Evolutionary conservation across 1,140 invertebrate genomes (phyloP).

Genomic region (Nasonia giraulti): DNA sequence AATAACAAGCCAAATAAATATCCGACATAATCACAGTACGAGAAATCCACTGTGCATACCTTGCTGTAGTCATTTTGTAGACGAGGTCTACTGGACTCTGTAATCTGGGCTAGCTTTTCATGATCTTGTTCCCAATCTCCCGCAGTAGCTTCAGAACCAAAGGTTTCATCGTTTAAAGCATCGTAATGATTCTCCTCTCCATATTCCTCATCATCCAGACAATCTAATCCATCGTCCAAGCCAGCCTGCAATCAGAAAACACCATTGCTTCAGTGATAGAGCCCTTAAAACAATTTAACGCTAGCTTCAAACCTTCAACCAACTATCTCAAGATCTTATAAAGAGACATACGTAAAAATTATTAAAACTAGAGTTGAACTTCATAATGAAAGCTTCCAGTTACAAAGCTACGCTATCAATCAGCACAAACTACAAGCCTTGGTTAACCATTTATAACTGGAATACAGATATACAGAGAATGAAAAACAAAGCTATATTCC

Average conservation of each 20-base stretch:
- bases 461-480: neutral
- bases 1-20: neutral
- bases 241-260: constrained; percentile 52
- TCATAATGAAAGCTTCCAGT: constrained; percentile 5
- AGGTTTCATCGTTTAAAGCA: constrained; percentile 92
- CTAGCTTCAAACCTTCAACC: neutral
- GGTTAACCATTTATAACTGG: neutral
- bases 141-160: constrained; percentile 81
- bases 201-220: constrained; percentile 77
- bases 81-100: constrained; percentile 73
- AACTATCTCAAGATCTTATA: neutral
- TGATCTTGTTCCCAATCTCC: constrained; percentile 86
- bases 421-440: neutral
- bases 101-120: constrained; percentile 79
- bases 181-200: constrained; percentile 91
- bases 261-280: neutral
- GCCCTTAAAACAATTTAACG: neutral
- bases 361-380: neutral
- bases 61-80: constrained; percentile 61
- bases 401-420: neutral
- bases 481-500: neutral
- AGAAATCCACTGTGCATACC: constrained; percentile 51
- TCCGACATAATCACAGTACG: neutral
- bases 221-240: constrained; percentile 68
- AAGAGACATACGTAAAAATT: neutral